Evolutionary conservation across 2,888 invertebrate genomes (phyloP), one percentile per base, ranked within the genome.

Genomic region (Pycnomerus fuliginosus): DNA sequence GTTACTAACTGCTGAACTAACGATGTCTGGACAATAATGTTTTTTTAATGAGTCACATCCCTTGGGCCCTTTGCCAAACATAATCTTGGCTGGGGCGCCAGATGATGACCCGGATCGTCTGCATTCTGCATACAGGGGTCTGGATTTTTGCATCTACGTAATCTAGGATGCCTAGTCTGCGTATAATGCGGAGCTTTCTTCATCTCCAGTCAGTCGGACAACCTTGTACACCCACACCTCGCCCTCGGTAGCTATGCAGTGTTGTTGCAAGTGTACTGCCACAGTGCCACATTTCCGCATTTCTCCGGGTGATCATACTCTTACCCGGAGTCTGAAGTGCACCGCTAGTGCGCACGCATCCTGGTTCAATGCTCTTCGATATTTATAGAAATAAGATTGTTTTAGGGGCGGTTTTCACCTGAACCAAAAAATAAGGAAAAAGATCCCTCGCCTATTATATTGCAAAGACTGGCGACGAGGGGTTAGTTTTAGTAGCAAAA

Each of bases 191-290:
- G n/a, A n/a, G n/a, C n/a, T n/a, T n/a, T n/a, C n/a, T n/a, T n/a
- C n/a, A n/a, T n/a, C n/a, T n/a, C n/a, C n/a, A n/a, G n/a, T n/a
- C n/a, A n/a, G n/a, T n/a, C n/a, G n/a, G n/a, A n/a, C 50, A 56
- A 49, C 56, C 54, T 56, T 56, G 54, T 38, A 44, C 56, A 51
- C 52, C 54, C 49, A 50, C 56, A 52, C 52, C 39, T 46, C 38
- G 31, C 49, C 53, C 37, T 46, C 40, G 25, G 49, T 45, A 36
- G 47, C 29, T 28, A 38, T 41, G 45, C 46, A 44, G 50, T n/a
- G n/a, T 51, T 49, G 50, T 48, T 42, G 50, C 53, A 52, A 57
- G 52, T 55, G 53, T 50, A 51, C 35, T 46, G 32, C 35, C 17
- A 36, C 16, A 7, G 1, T 27, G 15, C 16, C 39, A 33, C 39